Evolutionary conservation across 2,113 vertebrate species (phyloP), one percentile per base, ranked within the genome.

Genomic region (Carassius auratus): DNA sequence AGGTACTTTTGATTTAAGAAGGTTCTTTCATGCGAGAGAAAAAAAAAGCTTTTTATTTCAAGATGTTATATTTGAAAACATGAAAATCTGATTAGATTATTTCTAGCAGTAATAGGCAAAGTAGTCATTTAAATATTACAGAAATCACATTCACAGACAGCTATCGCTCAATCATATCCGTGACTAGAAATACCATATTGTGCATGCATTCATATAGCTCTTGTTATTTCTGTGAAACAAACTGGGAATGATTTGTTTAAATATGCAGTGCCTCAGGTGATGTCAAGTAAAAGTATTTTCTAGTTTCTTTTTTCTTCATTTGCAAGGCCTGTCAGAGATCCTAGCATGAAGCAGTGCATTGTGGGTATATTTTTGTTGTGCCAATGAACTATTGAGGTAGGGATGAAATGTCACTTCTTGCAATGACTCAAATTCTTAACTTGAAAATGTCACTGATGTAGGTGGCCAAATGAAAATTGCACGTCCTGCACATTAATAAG

Each of bases 401-500:
- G 83, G 86, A 90, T 91, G 90, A 92, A 92, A 89, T 91, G 93
- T 93, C 90, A 91, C 89, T 91, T 81, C 74, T 42, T 83, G 77
- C 81, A 91, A 89, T 90, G 91, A 89, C 92, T 95, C 88, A 92
- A 88, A 91, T 87, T 81, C 89, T 57, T 81, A 88, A 93, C 92
- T 93, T 90, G 89, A 92, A 94, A 92, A 94, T 94, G 93, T 89
- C 93, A 93, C 90, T 93, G 93, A 93, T 91, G 92, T 87, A 94
- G 92, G 90, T 90, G 88, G 85, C 85, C 93, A 93, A 94, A 93
- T 94, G 90, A 93, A 95, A 94, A 93, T 92, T 93, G 92, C 92
- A 92, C 93, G 91, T 91, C 87, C 87, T 21, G 89, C 91, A 91
- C 92, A 93, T 93, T 92, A 94, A 93, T 92, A 89, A 91, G 91